Conservation (phyloP, 1,140 invertebrate genomes). For the Danaus melanippus region DNA sequence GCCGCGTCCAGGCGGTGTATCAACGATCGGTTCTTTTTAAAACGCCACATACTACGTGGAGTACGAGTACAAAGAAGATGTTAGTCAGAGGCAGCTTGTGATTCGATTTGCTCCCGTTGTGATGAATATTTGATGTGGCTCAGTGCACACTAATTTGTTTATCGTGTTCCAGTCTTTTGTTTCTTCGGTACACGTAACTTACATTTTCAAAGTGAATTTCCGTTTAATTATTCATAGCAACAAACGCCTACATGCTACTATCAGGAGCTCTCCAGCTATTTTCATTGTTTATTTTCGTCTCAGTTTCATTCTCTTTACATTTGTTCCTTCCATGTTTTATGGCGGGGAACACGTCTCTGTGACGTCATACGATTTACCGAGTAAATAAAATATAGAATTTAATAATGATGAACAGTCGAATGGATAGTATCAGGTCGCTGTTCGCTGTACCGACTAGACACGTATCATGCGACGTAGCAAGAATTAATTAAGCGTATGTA, state of each 20-base stretch:
- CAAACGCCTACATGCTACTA: slow-evolving; percentile 22
- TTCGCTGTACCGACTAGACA: slow-evolving; percentile 21
- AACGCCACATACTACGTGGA: neutral
- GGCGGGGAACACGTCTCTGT: too few relatives aligned
- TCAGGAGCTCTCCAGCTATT: slow-evolving; percentile 11
- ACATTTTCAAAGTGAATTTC: slow-evolving; percentile 35
- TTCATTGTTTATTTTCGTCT: slow-evolving; percentile 5
- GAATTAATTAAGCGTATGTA: slow-evolving; percentile 61
- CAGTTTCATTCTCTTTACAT: too few relatives aligned
- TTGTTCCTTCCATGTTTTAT: too few relatives aligned
- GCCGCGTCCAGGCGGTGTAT: too few relatives aligned
- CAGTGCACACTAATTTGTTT: slow-evolving; percentile 71
- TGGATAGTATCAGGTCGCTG: slow-evolving; percentile 17
- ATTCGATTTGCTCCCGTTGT: slow-evolving; percentile 67
- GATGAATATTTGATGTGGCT: slow-evolving; percentile 68
- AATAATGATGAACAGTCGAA: too few relatives aligned
- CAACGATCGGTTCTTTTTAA: too few relatives aligned
- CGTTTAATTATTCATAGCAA: slow-evolving; percentile 47
- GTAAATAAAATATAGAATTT: too few relatives aligned
- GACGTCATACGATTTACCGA: too few relatives aligned
- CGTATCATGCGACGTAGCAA: slow-evolving; percentile 35
- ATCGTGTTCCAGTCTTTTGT: slow-evolving; percentile 55
- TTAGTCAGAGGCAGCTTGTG: slow-evolving; percentile 41
- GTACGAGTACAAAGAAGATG: slow-evolving; percentile 53
- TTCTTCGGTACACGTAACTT: slow-evolving; percentile 38